Conservation (phyloP, 2,113 vertebrate genomes). For the Pelecanoides urinatrix region DNA sequence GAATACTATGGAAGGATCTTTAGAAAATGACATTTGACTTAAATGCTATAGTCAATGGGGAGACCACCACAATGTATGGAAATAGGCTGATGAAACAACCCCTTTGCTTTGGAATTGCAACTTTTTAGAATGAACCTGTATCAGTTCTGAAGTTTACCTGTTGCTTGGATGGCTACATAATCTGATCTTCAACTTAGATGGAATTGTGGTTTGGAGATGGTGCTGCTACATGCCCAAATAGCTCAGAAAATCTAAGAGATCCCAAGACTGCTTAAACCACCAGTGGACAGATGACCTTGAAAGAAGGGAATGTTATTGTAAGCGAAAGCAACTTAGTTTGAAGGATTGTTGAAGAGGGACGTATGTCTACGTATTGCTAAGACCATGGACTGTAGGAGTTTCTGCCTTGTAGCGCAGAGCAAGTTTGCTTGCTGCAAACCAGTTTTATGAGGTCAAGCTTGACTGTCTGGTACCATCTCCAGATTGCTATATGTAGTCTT, state of each 20-base stretch:
- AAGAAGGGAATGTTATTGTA: not conserved
- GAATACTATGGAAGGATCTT: not conserved
- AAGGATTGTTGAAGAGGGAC: not conserved
- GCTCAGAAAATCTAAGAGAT: not conserved
- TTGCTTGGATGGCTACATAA: not conserved
- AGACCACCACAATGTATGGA: not conserved
- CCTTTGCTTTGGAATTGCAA: not conserved
- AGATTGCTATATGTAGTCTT: not conserved
- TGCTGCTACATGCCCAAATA: not conserved
- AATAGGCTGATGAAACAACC: not conserved
- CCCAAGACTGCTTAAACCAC: not conserved
- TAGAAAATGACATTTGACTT: not conserved
- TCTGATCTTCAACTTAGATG: not conserved
- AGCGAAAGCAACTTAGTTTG: not conserved
- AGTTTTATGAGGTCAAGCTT: not conserved
- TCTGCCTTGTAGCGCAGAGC: not conserved
- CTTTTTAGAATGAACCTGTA: not conserved
- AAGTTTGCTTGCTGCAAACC: not conserved
- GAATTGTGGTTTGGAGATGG: not conserved
- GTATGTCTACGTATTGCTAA: not conserved
- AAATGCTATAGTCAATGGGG: not conserved
- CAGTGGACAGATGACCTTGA: not conserved
- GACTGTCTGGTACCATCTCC: not conserved
- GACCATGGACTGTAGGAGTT: not conserved
- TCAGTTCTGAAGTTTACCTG: not conserved